Conservation (phyloP, 2,797 vertebrate species). For the Smutsia gigantea region DNA sequence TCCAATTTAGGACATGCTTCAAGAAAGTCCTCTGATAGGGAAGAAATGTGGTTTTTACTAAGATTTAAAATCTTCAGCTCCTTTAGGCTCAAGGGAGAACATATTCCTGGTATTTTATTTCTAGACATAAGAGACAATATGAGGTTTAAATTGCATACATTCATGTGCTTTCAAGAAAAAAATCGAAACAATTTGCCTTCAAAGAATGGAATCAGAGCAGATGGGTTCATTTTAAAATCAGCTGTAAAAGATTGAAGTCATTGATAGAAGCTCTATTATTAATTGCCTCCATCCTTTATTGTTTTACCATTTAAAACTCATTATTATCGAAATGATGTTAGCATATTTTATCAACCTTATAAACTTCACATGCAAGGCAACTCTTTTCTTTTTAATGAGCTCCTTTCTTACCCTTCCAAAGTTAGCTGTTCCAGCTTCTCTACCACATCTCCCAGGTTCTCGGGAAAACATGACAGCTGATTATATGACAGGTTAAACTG, state of each 20-base stretch:
- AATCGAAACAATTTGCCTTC: background rate
- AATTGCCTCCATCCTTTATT: background rate
- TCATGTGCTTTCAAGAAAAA: background rate
- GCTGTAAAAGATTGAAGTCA: background rate
- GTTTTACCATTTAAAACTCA: background rate
- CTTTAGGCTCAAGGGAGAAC: slow-evolving; percentile 86
- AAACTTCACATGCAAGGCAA: background rate
- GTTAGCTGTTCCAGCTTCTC: slow-evolving; percentile 92
- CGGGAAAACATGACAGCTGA: slow-evolving; percentile 89
- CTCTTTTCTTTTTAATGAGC: background rate
- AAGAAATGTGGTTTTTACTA: slow-evolving; percentile 93
- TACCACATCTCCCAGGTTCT: slow-evolving; percentile 85
- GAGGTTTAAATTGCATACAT: background rate
- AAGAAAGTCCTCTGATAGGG: slow-evolving; percentile 89
- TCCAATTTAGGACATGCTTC: slow-evolving; percentile 92
- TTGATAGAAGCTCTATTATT: background rate
- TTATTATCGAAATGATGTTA: background rate
- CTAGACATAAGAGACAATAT: slow-evolving; percentile 80
- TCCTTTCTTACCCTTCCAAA: slow-evolving; percentile 92
- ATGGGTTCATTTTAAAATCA: slow-evolving; percentile 24
- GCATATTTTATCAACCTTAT: background rate
- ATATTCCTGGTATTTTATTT: slow-evolving; percentile 90
- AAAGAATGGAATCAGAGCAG: background rate
- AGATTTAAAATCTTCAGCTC: slow-evolving; percentile 94
- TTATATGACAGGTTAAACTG: slow-evolving; percentile 96